A percentile compares a stretch with the other conserved stretches of the same genome.
Evolutionary conservation across 2,113 vertebrate genomes (phyloP).

Genomic region (Saiga tatarica): DNA sequence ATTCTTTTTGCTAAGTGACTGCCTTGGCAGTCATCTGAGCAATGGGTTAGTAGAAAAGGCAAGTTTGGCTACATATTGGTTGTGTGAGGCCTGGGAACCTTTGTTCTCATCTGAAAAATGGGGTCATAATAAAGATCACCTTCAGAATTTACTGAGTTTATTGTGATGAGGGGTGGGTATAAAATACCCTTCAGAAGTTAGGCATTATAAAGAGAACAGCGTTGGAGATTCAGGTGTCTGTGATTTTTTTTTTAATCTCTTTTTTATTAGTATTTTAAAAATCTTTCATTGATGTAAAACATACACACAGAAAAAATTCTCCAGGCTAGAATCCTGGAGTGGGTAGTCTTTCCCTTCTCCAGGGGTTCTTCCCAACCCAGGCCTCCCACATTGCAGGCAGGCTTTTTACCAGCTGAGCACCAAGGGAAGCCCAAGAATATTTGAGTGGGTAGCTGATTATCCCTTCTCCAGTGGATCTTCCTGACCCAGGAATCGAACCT

Average conservation of each 20-base stretch:
- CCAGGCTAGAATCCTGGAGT: background rate
- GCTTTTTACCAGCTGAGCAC: background rate
- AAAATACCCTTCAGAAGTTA: background rate
- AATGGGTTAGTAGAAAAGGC: background rate
- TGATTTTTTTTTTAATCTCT: background rate
- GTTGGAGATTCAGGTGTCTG: background rate
- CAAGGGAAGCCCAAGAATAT: background rate
- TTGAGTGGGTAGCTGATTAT: background rate
- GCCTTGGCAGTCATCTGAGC: background rate
- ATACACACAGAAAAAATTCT: background rate
- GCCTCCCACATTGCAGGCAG: background rate
- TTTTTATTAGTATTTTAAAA: background rate
- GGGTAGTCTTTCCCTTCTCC: background rate
- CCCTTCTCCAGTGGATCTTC: background rate
- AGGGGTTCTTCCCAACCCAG: background rate
- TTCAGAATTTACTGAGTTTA: background rate
- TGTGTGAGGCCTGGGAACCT: background rate
- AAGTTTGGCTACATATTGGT: background rate
- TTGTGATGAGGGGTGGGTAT: background rate
- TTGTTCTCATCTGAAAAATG: background rate
- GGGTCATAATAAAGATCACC: background rate
- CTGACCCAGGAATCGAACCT: background rate
- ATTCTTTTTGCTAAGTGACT: background rate
- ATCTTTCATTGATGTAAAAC: background rate
- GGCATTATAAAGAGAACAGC: background rate